Percentiles rank a stretch among this genome's conserved stretches.
Evolutionary conservation across 2,888 invertebrate genomes (phyloP).

Genomic region (Lepidonotus clava): DNA sequence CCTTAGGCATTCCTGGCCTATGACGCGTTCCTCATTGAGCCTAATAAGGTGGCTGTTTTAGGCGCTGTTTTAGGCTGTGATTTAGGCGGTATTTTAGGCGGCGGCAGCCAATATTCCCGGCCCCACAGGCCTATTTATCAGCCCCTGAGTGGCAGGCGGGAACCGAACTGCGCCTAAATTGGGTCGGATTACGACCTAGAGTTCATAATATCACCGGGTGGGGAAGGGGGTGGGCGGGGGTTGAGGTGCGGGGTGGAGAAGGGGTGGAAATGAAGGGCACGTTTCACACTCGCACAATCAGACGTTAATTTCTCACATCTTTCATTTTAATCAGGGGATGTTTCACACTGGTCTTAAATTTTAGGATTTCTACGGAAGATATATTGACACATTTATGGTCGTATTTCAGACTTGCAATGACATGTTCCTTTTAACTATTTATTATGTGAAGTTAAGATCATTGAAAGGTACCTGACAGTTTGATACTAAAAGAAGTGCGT

Average conservation of each 20-base stretch:
- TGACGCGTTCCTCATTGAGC: not conserved
- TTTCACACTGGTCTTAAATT: too few species aligned
- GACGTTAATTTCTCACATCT: not conserved
- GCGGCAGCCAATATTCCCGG: not conserved
- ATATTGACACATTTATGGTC: too few species aligned
- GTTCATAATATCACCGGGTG: not conserved
- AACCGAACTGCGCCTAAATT: not conserved
- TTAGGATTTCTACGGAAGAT: too few species aligned
- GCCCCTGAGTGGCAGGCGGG: not conserved
- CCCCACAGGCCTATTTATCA: constrained; percentile 30
- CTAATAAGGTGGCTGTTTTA: constrained; percentile 39
- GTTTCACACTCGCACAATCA: not conserved
- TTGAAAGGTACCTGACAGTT: too few species aligned
- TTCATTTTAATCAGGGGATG: too few species aligned
- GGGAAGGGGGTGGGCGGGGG: not conserved
- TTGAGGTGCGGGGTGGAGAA: not conserved
- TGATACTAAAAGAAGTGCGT: too few species aligned
- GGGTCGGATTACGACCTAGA: not conserved
- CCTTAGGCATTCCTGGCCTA: too few species aligned
- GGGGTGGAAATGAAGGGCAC: not conserved
- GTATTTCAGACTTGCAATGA: too few species aligned
- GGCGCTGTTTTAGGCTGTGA: too few species aligned
- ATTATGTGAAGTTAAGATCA: too few species aligned
- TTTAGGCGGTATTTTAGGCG: too few species aligned
- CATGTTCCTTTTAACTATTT: too few species aligned